Evolutionary conservation across 2,113 vertebrate genomes (phyloP).

Genomic region (Patagioenas fasciata): DNA sequence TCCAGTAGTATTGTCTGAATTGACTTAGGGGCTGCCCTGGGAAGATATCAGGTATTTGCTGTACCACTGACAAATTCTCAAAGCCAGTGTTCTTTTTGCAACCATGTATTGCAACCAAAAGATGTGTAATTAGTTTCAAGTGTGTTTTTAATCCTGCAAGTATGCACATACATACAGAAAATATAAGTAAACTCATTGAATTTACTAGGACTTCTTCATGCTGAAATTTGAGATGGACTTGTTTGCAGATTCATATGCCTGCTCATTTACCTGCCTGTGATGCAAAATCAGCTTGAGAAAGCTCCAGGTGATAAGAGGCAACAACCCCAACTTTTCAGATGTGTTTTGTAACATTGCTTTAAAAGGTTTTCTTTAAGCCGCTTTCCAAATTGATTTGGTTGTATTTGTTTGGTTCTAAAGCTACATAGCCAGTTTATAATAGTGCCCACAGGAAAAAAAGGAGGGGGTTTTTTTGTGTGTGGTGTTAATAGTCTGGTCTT

Average conservation of each 20-base stretch:
- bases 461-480: no score
- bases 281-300: neutral
- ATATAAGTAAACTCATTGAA: neutral
- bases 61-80: neutral
- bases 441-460: neutral
- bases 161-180: neutral
- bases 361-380: neutral
- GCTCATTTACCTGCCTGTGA: neutral
- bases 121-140: neutral
- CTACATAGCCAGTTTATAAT: neutral
- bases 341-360: neutral
- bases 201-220: neutral
- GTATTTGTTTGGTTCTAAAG: neutral
- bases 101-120: neutral
- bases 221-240: neutral
- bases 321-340: neutral
- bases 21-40: neutral
- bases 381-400: neutral
- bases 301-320: neutral
- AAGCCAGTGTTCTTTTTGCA: neutral
- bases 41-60: neutral
- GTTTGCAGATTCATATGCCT: neutral
- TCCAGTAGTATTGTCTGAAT: neutral
- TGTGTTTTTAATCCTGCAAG: neutral
- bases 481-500: neutral